Evolutionary conservation across 2,113 vertebrate genomes (phyloP), one percentile per base, ranked within the genome.

Genomic region (Phasianus colchicus): DNA sequence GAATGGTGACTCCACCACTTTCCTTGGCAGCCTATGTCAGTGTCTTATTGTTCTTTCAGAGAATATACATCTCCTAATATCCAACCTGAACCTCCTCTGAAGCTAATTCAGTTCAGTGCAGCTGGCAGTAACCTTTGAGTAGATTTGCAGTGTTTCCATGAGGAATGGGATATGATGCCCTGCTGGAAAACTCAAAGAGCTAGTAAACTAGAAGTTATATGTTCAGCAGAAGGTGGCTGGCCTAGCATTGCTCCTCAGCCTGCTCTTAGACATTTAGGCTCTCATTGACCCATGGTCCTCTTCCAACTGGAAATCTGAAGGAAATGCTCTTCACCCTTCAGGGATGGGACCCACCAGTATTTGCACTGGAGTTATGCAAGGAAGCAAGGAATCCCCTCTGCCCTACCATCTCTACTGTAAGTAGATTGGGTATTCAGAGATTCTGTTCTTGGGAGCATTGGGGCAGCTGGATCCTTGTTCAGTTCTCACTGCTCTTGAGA

Each of bases 381-480:
- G 89, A 94, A 85, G 79, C 0, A 2, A 73, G 45, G 89, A 94
- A 82, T 83, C 55, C 55, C 5, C 22, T 63, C 34, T 93, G 17
- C 84, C 18, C 34, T 79, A 20, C 71, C 42, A 52, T 79, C n/a
- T 86, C 83, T 48, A 38, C 50, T 78, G 36, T 18, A 61, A 84
- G 86, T 69, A 80, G 58, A n/a, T 69, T 0, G 58, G 50, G 36
- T 42, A 79, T 89, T 94, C 52, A 57, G 57, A 90, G 70, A 72
- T 86, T 76, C 83, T 81, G 58, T 82, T 90, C 77, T 83, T 83
- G 54, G 66, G 81, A 93, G 58, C 38, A 89, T 34, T 93, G 86
- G 40, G 89, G 94, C 91, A 94, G 91, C 91, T 96, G 95, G 67
- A 92, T 91, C 82, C 89, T 92, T 94, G 86, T 94, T 88, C 2